phyloP scores from a whole-genome alignment of 1,140 invertebrate genomes.

The Mya arenaria region DNA sequence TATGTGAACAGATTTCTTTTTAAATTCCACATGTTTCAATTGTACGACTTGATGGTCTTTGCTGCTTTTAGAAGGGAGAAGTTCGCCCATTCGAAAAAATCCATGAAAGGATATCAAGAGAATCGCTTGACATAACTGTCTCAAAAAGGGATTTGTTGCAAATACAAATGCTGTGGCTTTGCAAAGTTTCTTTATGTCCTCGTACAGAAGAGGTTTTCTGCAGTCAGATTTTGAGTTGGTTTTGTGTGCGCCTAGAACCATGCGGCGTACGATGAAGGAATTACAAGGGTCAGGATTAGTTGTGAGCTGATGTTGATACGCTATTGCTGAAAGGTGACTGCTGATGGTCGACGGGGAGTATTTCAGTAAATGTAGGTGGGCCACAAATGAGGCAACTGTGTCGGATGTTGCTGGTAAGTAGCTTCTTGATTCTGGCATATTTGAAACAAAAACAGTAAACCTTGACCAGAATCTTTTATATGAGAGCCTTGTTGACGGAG shows the following conservation, averaged over 20 bases:
- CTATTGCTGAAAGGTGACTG: slow-evolving; percentile 25
- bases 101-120: slow-evolving; percentile 11
- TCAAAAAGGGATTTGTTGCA: not conserved
- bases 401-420: not conserved
- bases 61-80: not conserved
- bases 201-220: not conserved
- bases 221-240: not conserved
- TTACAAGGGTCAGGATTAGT: slow-evolving; percentile 9
- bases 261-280: not conserved
- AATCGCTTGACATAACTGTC: not conserved
- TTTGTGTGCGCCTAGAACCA: not conserved
- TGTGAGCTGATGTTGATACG: not conserved
- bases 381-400: slow-evolving; percentile 7
- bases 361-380: not conserved
- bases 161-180: not conserved
- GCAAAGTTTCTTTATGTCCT: not conserved
- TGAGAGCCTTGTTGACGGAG: not conserved
- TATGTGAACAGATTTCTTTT: not conserved
- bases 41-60: not conserved
- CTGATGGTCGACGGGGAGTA: slow-evolving; percentile 12
- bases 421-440: not conserved
- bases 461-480: slow-evolving; percentile 12
- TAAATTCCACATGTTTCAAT: not conserved
- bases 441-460: not conserved
- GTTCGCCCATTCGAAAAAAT: slow-evolving; percentile 24